Evolutionary conservation across 2,113 vertebrate genomes (phyloP).

Genomic region (Coreoperca whiteheadi): DNA sequence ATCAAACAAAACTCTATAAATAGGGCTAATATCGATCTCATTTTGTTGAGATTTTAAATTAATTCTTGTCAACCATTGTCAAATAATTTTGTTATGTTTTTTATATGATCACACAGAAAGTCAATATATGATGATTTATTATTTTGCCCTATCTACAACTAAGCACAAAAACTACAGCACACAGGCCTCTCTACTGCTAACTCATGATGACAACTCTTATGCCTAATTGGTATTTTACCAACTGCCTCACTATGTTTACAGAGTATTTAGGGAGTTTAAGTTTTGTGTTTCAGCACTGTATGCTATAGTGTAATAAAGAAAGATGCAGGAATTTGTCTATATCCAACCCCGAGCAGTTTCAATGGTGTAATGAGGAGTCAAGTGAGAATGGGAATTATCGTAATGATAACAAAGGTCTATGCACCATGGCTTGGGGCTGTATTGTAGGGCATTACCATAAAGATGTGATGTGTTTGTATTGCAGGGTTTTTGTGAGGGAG

Average conservation of each 20-base stretch:
- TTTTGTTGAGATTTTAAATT: not conserved
- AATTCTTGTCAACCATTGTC: not conserved
- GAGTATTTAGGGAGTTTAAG: slow-evolving; percentile 47
- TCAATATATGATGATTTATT: slow-evolving; percentile 14
- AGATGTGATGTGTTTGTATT: slow-evolving; percentile 96
- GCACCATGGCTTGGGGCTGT: slow-evolving; percentile 80
- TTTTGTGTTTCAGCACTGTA: slow-evolving; percentile 55
- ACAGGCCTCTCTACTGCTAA: slow-evolving; percentile 41
- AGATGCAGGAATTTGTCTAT: slow-evolving; percentile 73
- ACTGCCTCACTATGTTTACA: slow-evolving; percentile 24
- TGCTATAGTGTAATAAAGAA: slow-evolving; percentile 72
- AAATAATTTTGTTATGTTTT: not conserved
- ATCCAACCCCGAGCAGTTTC: slow-evolving; percentile 76
- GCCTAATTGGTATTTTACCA: slow-evolving; percentile 41
- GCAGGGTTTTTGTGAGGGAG: slow-evolving; percentile 88
- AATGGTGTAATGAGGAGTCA: slow-evolving; percentile 83
- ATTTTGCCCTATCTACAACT: slow-evolving; percentile 4
- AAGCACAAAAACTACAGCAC: slow-evolving; percentile 15
- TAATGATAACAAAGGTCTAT: slow-evolving; percentile 86
- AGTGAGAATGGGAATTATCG: slow-evolving; percentile 88
- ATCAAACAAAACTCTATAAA: not conserved
- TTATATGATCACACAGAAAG: not conserved
- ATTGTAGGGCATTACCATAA: slow-evolving; percentile 88
- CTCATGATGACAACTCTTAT: slow-evolving; percentile 48
- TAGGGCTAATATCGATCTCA: not conserved